Percentiles rank a stretch among this genome's conserved stretches.
phyloP scores from a whole-genome alignment of 2,888 invertebrate genomes.

The Ormyrus pomaceus region DNA sequence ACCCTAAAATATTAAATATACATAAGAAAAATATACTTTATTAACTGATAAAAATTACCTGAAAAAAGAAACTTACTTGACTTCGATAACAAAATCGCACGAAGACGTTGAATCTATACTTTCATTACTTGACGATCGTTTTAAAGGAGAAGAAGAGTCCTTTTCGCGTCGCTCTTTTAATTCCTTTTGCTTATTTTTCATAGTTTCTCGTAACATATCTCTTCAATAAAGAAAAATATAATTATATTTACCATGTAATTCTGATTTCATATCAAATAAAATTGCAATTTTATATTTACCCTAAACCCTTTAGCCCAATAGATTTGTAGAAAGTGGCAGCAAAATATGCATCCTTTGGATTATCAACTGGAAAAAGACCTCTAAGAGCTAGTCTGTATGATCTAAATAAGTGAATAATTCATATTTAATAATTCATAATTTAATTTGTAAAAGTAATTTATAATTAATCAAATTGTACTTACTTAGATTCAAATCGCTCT shows the following conservation, averaged over 20 bases:
- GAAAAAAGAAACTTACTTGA: conserved; percentile 33
- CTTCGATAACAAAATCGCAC: conserved; percentile 45
- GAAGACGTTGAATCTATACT: conserved; percentile 39
- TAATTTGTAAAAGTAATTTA: neutral
- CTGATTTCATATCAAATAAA: neutral
- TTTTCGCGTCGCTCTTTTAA: neutral
- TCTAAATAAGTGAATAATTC: conserved; percentile 37
- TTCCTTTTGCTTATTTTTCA: conserved; percentile 8
- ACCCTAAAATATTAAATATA: conserved; percentile 25
- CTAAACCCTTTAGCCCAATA: conserved; percentile 39
- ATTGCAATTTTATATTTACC: conserved; percentile 28
- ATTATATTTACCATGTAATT: neutral
- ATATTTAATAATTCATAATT: neutral
- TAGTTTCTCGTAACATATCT: conserved; percentile 15
- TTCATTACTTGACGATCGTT: conserved; percentile 37
- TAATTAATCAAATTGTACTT: neutral
- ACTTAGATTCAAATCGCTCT: conserved; percentile 44
- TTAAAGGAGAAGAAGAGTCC: conserved; percentile 5
- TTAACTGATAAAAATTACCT: neutral
- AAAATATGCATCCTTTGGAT: conserved; percentile 33
- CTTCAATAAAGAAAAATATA: neutral
- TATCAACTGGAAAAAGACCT: conserved; percentile 46
- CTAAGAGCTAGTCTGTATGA: conserved; percentile 15
- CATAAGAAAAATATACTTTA: neutral
- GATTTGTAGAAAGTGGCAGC: conserved; percentile 43